Conservation (phyloP, 2,113 vertebrate species). For the Mobula birostris region DNA sequence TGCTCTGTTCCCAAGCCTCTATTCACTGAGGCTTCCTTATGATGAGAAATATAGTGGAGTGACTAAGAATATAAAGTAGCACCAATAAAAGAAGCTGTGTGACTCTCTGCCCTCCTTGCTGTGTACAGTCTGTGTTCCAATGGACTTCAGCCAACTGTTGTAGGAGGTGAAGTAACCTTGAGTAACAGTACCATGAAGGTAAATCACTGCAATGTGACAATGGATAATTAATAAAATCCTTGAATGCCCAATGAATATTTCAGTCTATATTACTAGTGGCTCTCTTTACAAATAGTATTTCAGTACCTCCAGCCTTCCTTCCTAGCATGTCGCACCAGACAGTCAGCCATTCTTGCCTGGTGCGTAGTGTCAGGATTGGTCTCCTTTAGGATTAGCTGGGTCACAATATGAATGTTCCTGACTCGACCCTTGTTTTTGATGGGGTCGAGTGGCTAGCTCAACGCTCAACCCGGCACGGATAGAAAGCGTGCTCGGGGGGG, state of each 20-base stretch:
- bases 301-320: no score
- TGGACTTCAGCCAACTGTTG: slow-evolving; percentile 7
- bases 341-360: no score
- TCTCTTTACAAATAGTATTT: neutral
- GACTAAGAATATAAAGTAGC: neutral
- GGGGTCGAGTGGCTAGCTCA: no score
- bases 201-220: neutral
- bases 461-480: no score
- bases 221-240: neutral
- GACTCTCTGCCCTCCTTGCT: neutral
- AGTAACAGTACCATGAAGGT: neutral
- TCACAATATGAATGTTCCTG: no score
- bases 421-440: no score
- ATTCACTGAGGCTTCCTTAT: neutral
- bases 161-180: neutral
- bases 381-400: no score
- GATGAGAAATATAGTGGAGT: neutral
- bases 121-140: neutral
- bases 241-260: neutral
- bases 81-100: neutral
- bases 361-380: no score
- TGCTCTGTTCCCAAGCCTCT: neutral
- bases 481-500: no score
- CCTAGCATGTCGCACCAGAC: no score
- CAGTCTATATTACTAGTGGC: neutral